A percentile compares a stretch with the other conserved stretches of the same genome.
Conservation (phyloP, 92 coral and sea anemone genomes). For the Meandrina meandrites region DNA sequence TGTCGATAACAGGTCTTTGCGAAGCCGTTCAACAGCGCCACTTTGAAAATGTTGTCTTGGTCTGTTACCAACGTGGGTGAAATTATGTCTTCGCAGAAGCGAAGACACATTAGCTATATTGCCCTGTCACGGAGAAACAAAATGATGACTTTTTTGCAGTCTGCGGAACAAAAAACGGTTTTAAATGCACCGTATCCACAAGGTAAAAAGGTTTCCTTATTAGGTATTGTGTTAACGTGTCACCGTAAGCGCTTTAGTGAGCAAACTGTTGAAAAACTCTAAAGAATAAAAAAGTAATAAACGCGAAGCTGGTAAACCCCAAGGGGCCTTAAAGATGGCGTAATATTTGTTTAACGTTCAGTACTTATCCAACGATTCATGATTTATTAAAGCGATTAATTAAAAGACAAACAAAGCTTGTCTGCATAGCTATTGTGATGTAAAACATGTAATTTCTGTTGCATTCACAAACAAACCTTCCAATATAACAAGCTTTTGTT, state of each 20-base stretch:
- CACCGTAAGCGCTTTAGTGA: background rate
- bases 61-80: background rate
- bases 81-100: background rate
- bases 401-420: background rate
- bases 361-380: background rate
- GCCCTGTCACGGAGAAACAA: background rate
- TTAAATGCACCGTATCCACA: background rate
- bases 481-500: background rate
- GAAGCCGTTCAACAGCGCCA: background rate
- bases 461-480: background rate
- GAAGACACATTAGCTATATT: slow-evolving; percentile 11
- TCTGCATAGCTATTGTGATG: slow-evolving; percentile 1
- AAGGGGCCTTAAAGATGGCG: background rate
- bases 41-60: background rate
- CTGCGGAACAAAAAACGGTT: background rate
- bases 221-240: background rate
- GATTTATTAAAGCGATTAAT: background rate
- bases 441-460: background rate
- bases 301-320: background rate
- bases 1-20: background rate
- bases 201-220: background rate
- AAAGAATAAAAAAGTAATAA: background rate
- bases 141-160: background rate
- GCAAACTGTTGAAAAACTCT: background rate
- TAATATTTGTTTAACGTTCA: background rate